phyloP scores from a whole-genome alignment of 2,888 invertebrate species.

The Drosophila basisetae region DNA sequence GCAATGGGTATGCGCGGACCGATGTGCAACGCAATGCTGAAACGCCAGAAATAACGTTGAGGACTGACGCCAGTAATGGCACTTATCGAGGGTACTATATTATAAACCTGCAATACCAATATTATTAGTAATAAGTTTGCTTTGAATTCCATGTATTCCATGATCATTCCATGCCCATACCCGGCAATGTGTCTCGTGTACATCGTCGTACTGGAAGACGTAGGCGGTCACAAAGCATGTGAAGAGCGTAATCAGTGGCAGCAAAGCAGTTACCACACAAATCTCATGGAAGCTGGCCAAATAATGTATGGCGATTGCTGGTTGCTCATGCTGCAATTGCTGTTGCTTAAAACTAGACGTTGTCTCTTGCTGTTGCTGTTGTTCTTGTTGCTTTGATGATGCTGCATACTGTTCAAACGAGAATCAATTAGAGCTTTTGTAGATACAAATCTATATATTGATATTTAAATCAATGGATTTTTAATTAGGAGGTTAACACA shows the following conservation, averaged over 20 bases:
- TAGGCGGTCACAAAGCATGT: conserved; percentile 95
- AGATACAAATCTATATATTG: neutral
- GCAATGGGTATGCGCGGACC: conserved; percentile 96
- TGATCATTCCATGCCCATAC: conserved; percentile 87
- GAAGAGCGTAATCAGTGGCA: conserved; percentile 93
- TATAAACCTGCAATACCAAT: conserved; percentile 90
- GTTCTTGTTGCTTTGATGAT: conserved; percentile 24
- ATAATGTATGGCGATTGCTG: conserved; percentile 88
- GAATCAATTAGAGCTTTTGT: neutral
- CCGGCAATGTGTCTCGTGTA: conserved; percentile 97
- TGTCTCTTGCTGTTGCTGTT: conserved; percentile 16
- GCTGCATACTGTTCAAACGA: conserved; percentile 38
- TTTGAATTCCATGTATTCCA: neutral
- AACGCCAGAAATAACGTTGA: conserved; percentile 96
- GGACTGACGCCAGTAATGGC: conserved; percentile 97
- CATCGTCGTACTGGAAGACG: conserved; percentile 96
- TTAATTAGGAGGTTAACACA: neutral
- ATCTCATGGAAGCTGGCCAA: conserved; percentile 91
- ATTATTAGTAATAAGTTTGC: neutral
- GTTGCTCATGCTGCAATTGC: conserved; percentile 37
- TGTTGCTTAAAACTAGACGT: conserved; percentile 39
- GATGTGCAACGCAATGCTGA: conserved; percentile 95
- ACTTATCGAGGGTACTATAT: conserved; percentile 97
- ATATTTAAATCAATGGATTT: neutral
- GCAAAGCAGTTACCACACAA: conserved; percentile 92